Base-by-base conservation (phyloP, 2,113 vertebrate genomes). In the Hypocryptadius cinnamomeus region DNA sequence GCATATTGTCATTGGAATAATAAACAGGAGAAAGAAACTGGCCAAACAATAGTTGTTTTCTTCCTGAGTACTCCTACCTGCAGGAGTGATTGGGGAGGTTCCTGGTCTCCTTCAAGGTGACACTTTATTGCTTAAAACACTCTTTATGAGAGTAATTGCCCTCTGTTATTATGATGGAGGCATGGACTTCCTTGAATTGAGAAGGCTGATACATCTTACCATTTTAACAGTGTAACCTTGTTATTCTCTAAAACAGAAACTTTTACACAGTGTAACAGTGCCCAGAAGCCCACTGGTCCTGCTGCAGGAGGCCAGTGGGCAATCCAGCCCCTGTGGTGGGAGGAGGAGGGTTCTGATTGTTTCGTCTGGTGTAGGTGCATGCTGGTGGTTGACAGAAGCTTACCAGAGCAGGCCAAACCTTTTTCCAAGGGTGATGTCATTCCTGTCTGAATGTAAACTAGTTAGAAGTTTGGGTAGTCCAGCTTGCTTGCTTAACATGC, bases 391-490 rank as follows among this genome's bases (percentile, higher is more conserved):
- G 84, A 56, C 31, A 39, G 31, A 15, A 78, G 51, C 79, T 77
- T 51, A 44, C 28, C 53, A 90, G 84, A 72, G 74, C 73, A 79
- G 80, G 59, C 73, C 35, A 54, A 79, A 39, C 59, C 17, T 85
- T 93, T 77, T 89, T 78, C 59, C 89, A 74, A 68, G 44, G 37
- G 25, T 94, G 82, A 83, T 88, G 72, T 91, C 60, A 91, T 66
- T 76, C 21, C 81, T 86, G 80, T 85, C 60, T 91, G 60, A 70
- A 85, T 2, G 12, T 84, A 94, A 94, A 77, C 82, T 90, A 88
- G 90, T 95, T 93, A 91, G 72, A 85, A 91, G 79, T 90, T 83
- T 57, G 85, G 79, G 51, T 74, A 80, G 71, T 83, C 87, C 64
- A 61, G 20, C 48, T 74, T 81, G 31, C 72, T 86, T 71, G 39